These are phyloP conservation scores for Pipistrellus pygmaeus DNA, from an alignment of 2,797 vertebrate species.

Conservation along the genomic window DNA sequence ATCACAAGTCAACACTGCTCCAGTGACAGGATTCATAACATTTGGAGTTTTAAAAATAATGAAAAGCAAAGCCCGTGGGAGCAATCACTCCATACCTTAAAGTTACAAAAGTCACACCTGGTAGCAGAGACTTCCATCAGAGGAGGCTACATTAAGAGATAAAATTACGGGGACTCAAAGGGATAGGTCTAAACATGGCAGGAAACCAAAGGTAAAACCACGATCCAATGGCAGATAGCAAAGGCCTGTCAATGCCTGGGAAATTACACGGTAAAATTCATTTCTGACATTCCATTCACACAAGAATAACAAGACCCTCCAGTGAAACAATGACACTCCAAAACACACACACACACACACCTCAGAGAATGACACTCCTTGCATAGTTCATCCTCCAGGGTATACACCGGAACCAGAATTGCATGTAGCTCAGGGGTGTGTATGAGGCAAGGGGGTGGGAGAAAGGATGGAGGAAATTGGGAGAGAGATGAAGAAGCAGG, in stretches of 20 bases:
- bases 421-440: conserved; percentile 35
- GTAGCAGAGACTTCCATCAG: neutral
- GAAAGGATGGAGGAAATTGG: neutral
- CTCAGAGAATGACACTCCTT: conserved; percentile 68
- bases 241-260: conserved; percentile 66
- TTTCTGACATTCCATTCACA: conserved; percentile 82
- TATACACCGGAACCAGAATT: conserved; percentile 63
- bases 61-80: conserved; percentile 55
- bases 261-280: conserved; percentile 77
- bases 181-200: conserved; percentile 73
- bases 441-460: rapidly evolving
- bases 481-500: neutral
- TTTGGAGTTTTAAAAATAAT: conserved; percentile 63
- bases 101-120: neutral
- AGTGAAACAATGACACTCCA: conserved; percentile 81
- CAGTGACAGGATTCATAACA: conserved; percentile 49
- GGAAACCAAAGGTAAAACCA: conserved; percentile 74
- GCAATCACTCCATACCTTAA: conserved; percentile 7
- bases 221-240: conserved; percentile 71
- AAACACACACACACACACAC: conserved; percentile 59
- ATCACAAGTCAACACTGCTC: conserved; percentile 42
- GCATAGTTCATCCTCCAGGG: conserved; percentile 74
- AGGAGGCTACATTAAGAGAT: conserved; percentile 47
- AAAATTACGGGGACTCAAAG: conserved; percentile 61
- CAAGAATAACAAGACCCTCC: conserved; percentile 80